Evolutionary conservation across 2,888 invertebrate genomes (phyloP).

Genomic region (Punctoribates punctum): DNA sequence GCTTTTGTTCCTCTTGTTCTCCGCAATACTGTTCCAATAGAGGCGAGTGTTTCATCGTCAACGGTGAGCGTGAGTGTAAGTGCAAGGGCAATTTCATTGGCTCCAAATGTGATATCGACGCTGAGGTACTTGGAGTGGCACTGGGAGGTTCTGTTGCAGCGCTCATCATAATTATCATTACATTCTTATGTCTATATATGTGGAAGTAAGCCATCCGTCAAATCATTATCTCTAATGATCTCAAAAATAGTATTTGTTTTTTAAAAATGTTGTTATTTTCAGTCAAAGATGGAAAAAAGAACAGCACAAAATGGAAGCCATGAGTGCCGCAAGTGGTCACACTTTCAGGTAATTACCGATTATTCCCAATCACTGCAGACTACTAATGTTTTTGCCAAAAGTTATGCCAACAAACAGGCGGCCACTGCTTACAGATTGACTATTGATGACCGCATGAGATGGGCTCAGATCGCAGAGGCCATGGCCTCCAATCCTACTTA

Average conservation of each 20-base stretch:
- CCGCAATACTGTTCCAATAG: constrained; percentile 75
- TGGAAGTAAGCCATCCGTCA: constrained; percentile 67
- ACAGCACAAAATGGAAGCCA: constrained; percentile 65
- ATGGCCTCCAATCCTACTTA: constrained; percentile 49
- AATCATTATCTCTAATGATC: not conserved
- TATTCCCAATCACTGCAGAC: not conserved
- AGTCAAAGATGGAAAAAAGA: constrained; percentile 86
- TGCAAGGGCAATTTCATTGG: constrained; percentile 66
- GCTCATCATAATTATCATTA: constrained; percentile 78
- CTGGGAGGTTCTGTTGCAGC: constrained; percentile 85
- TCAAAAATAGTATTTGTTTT: not conserved
- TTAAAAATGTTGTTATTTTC: constrained; percentile 43
- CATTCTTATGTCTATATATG: constrained; percentile 78
- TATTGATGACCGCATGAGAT: constrained; percentile 73
- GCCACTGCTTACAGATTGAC: constrained; percentile 62
- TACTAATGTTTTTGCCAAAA: not conserved
- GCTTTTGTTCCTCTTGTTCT: constrained; percentile 60
- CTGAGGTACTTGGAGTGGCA: constrained; percentile 84
- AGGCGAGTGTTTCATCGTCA: constrained; percentile 74
- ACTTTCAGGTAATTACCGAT: constrained; percentile 52
- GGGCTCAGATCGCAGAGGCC: constrained; percentile 80
- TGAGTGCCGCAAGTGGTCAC: constrained; percentile 76
- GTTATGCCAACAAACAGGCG: constrained; percentile 39
- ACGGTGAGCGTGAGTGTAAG: constrained; percentile 72
- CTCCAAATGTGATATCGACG: constrained; percentile 81